Percentiles rank a stretch among this genome's conserved stretches.
Evolutionary conservation across 1,140 invertebrate genomes (phyloP).

Genomic region (Uloborus diversus): DNA sequence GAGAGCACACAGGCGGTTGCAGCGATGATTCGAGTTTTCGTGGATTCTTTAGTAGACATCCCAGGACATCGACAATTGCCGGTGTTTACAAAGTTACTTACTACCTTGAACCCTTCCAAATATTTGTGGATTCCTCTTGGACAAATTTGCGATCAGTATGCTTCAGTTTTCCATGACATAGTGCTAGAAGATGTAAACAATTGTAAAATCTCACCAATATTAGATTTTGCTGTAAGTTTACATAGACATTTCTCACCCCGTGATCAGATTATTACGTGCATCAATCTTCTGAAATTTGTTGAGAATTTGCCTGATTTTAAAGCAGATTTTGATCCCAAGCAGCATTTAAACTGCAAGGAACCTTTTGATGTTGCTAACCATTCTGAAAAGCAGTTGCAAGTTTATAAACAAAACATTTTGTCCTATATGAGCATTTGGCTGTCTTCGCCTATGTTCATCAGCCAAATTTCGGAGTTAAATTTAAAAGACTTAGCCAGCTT

Average conservation of each 20-base stretch:
- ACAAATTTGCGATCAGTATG: conserved; percentile 63
- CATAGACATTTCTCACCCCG: conserved; percentile 73
- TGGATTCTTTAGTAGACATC: conserved; percentile 86
- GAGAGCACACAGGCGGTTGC: conserved; percentile 65
- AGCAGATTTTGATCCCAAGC: conserved; percentile 61
- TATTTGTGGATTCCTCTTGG: conserved; percentile 75
- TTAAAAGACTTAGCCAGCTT: conserved; percentile 67
- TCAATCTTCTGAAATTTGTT: conserved; percentile 73
- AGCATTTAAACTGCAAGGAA: conserved; percentile 54
- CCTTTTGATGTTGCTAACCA: conserved; percentile 76
- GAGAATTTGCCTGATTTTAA: conserved; percentile 74
- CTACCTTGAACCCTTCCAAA: conserved; percentile 74
- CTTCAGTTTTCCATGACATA: conserved; percentile 48
- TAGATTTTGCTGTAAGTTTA: conserved; percentile 64
- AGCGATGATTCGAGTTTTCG: conserved; percentile 85
- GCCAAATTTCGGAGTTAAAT: conserved; percentile 39
- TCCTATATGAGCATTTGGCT: conserved; percentile 76
- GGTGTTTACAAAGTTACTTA: conserved; percentile 81
- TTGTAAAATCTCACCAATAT: conserved; percentile 2
- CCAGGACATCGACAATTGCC: conserved; percentile 85
- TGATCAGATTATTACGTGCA: conserved; percentile 72
- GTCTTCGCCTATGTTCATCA: conserved; percentile 75
- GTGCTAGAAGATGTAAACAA: conserved; percentile 3
- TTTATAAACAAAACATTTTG: conserved; percentile 81
- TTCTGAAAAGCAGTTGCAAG: conserved; percentile 77